Evolutionary conservation across 2,113 vertebrate genomes (phyloP).

Genomic region (Microtus oregoni): DNA sequence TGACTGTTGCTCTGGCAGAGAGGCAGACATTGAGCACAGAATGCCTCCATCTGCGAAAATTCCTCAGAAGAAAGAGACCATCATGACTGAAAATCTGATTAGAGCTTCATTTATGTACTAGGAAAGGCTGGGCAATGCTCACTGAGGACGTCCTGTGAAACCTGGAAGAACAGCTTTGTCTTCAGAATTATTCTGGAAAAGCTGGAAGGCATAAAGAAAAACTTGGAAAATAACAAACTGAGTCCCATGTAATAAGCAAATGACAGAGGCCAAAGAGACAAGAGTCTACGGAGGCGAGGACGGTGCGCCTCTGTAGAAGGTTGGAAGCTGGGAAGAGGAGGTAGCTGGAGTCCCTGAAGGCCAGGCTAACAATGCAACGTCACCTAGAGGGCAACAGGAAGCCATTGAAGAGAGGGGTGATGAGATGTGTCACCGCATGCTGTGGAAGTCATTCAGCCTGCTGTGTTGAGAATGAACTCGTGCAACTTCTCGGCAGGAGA

Average conservation of each 20-base stretch:
- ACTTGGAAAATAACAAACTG: not conserved
- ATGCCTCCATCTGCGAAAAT: not conserved
- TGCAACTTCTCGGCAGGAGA: not conserved
- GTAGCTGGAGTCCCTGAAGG: too few species aligned
- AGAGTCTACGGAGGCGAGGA: not conserved
- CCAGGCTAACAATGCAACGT: not conserved
- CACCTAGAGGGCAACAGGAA: not conserved
- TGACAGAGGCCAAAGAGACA: not conserved
- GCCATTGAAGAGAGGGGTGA: not conserved
- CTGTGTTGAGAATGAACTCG: not conserved
- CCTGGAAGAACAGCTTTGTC: not conserved
- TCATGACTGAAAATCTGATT: not conserved
- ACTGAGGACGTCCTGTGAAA: not conserved
- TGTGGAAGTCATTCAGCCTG: not conserved
- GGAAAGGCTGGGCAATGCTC: not conserved
- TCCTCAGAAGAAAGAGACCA: not conserved
- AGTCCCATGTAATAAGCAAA: not conserved
- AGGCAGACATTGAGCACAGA: constrained; percentile 19
- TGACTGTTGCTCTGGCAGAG: not conserved
- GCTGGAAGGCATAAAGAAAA: not conserved
- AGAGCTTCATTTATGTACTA: not conserved
- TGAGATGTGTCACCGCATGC: not conserved
- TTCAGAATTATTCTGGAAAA: not conserved
- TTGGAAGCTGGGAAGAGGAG: not conserved
- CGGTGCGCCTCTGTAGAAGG: not conserved